Conservation (phyloP, 2,113 vertebrate genomes). For the Rissa tridactyla region DNA sequence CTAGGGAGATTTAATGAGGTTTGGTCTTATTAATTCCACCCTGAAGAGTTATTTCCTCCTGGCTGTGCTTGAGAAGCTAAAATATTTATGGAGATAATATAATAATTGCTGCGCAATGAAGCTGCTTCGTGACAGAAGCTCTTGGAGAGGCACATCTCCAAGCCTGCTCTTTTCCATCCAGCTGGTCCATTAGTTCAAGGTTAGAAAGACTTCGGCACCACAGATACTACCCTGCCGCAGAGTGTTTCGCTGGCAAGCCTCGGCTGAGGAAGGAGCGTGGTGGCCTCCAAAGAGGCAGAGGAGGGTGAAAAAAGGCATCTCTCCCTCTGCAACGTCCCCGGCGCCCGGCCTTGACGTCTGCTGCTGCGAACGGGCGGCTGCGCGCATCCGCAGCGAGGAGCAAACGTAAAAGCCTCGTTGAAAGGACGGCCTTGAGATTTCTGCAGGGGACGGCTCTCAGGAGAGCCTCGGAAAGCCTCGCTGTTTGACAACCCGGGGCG, state of each 20-base stretch:
- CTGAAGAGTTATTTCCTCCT: slow-evolving; percentile 36
- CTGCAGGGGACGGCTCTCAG: not conserved
- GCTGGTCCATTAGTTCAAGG: not conserved
- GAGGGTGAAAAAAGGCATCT: not conserved
- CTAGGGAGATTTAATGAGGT: slow-evolving; percentile 56
- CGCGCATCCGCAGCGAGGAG: not conserved
- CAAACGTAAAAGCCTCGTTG: not conserved
- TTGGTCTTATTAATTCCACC: slow-evolving; percentile 34
- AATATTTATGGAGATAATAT: slow-evolving; percentile 52
- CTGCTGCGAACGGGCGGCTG: not conserved
- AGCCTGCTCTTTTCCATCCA: not conserved
- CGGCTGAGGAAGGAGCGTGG: not conserved
- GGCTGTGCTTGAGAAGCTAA: slow-evolving; percentile 22
- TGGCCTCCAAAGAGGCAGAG: not conserved
- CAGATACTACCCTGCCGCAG: not conserved
- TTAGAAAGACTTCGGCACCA: not conserved
- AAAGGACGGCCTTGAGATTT: not conserved
- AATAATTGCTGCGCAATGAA: slow-evolving; percentile 33
- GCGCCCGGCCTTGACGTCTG: not conserved
- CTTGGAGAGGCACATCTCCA: not conserved
- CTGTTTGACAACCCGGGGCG: not conserved
- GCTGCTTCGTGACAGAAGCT: not conserved
- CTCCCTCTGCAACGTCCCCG: not conserved
- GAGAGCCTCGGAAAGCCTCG: fast-evolving
- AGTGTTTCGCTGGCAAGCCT: not conserved